A percentile compares a stretch with the other conserved stretches of the same genome.
Evolutionary conservation across 2,797 vertebrate species (phyloP).

Genomic region (Pygocentrus nattereri): DNA sequence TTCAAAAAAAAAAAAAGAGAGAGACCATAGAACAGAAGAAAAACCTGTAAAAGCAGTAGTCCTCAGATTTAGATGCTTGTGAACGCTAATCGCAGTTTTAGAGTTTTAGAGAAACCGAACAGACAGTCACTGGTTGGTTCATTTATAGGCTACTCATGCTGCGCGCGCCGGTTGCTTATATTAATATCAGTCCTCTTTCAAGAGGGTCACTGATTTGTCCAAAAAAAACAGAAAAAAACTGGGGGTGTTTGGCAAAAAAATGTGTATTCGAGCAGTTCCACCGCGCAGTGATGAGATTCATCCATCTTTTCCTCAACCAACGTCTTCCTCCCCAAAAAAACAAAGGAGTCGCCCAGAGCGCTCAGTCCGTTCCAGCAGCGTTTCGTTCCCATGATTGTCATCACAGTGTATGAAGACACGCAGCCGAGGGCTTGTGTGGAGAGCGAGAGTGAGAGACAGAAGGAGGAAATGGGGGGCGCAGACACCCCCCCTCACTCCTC

Average conservation of each 20-base stretch:
- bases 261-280: constrained; percentile 76
- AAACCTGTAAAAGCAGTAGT: constrained; percentile 75
- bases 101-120: constrained; percentile 80
- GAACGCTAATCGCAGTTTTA: constrained; percentile 75
- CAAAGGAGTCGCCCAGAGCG: constrained; percentile 18
- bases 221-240: constrained; percentile 61
- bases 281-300: constrained; percentile 71
- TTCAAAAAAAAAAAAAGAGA: constrained; percentile 76
- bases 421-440: constrained; percentile 82
- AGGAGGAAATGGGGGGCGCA: constrained; percentile 48
- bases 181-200: constrained; percentile 71
- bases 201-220: constrained; percentile 70
- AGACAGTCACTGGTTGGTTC: constrained; percentile 72
- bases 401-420: constrained; percentile 95
- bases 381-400: constrained; percentile 98
- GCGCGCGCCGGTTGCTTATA: constrained; percentile 77
- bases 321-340: constrained; percentile 56
- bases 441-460: constrained; percentile 74
- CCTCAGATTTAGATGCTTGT: constrained; percentile 70
- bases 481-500: constrained; percentile 65
- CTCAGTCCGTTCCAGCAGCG: constrained; percentile 54
- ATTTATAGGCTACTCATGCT: constrained; percentile 73
- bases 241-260: constrained; percentile 85
- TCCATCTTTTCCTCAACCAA: neutral
- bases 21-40: constrained; percentile 77